phyloP scores from a whole-genome alignment of 2,888 invertebrate species.

The Galerucella nymphaeae region DNA sequence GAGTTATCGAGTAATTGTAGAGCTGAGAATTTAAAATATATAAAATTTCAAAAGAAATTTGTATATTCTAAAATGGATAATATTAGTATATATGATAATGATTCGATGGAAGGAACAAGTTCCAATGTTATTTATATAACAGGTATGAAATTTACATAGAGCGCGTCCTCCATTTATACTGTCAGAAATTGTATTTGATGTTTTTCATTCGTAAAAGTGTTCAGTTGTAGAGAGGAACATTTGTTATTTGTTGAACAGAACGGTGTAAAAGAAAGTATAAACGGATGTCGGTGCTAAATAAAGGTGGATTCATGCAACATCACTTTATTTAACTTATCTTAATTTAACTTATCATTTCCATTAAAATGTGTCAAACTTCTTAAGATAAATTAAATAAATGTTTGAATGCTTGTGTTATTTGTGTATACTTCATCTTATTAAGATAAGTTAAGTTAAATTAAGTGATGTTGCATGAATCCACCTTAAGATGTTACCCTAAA shows the following conservation, averaged over 20 bases:
- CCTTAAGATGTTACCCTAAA: not conserved
- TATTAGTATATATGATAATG: not conserved
- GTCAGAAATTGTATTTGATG: not conserved
- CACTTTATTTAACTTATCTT: too few species aligned
- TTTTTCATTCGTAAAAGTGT: slow-evolving; percentile 8
- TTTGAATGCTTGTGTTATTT: too few species aligned
- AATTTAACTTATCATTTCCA: too few species aligned
- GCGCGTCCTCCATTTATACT: not conserved
- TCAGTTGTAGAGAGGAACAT: not conserved
- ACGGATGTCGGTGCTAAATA: not conserved
- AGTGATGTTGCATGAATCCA: too few species aligned
- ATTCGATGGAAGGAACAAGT: slow-evolving; percentile 14
- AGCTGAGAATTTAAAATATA: not conserved
- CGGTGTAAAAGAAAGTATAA: slow-evolving; percentile 6
- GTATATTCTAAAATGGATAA: slow-evolving; percentile 1
- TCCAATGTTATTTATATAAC: slow-evolving; percentile 36
- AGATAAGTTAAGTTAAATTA: too few species aligned
- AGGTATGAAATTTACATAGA: slow-evolving; percentile 17
- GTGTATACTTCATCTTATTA: too few species aligned
- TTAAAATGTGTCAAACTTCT: too few species aligned
- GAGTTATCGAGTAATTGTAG: not conserved
- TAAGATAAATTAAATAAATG: too few species aligned
- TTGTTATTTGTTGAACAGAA: not conserved
- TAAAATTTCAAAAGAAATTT: not conserved
- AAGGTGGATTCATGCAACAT: too few species aligned